These are phyloP conservation scores for Circaetus gallicus DNA, from an alignment of 2,113 vertebrate species.

Conservation along the genomic window DNA sequence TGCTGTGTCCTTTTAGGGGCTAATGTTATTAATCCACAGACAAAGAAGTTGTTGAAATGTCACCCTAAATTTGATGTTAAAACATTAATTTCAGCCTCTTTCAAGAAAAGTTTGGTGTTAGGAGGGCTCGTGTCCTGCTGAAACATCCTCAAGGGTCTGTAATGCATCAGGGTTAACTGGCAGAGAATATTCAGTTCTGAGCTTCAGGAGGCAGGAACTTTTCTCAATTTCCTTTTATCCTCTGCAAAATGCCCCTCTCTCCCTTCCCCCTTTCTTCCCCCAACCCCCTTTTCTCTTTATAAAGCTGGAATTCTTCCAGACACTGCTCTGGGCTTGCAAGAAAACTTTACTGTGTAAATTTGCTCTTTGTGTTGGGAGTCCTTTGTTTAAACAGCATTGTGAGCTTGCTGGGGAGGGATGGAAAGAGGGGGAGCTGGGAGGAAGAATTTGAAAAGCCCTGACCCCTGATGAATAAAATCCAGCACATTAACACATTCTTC, in stretches of 20 bases:
- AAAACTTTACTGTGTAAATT: slow-evolving; percentile 90
- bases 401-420: slow-evolving; percentile 76
- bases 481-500: slow-evolving; percentile 77
- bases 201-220: slow-evolving; percentile 67
- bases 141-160: neutral
- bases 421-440: slow-evolving; percentile 65
- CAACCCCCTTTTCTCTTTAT: slow-evolving; percentile 55
- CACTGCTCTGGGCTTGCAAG: slow-evolving; percentile 84
- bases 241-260: slow-evolving; percentile 61
- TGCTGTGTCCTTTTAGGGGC: neutral
- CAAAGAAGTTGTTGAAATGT: neutral
- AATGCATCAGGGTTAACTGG: slow-evolving; percentile 9
- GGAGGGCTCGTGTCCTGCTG: neutral
- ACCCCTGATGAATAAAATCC: slow-evolving; percentile 74
- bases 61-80: neutral
- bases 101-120: neutral
- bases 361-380: slow-evolving; percentile 85
- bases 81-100: neutral
- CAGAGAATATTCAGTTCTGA: slow-evolving; percentile 15
- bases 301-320: slow-evolving; percentile 84
- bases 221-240: slow-evolving; percentile 58
- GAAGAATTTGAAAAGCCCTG: slow-evolving; percentile 81
- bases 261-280: slow-evolving; percentile 53
- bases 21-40: neutral
- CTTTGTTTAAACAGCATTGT: slow-evolving; percentile 90